Percentiles rank a stretch among this genome's conserved stretches.
Conservation (phyloP, 23 tunicate genomes). For the Ascidia mentula region DNA sequence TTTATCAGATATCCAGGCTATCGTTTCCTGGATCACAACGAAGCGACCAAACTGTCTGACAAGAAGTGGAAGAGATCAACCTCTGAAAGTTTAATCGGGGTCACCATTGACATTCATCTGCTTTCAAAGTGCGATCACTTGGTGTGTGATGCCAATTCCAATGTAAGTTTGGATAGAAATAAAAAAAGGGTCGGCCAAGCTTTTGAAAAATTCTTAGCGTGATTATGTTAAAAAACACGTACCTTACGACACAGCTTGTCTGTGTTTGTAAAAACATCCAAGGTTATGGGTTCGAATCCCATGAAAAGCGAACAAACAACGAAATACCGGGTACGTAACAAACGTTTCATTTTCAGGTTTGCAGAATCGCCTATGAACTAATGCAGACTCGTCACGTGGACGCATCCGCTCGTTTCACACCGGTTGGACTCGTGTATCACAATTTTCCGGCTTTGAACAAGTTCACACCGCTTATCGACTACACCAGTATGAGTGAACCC, state of each 20-base stretch:
- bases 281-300: not conserved
- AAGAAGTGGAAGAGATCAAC: not conserved
- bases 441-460: not conserved
- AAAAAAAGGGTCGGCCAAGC: too few species aligned
- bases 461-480: not conserved
- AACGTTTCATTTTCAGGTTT: conserved; percentile 1
- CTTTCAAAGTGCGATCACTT: conserved; percentile 4
- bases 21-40: not conserved
- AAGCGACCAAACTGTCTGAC: not conserved
- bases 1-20: not conserved
- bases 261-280: not conserved
- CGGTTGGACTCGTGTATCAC: conserved; percentile 18
- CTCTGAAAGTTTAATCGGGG: not conserved
- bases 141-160: conserved; percentile 15
- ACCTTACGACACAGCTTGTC: not conserved
- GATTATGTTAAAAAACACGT: too few species aligned
- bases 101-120: not conserved
- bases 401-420: conserved; percentile 6
- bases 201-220: too few species aligned
- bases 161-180: not conserved
- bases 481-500: not conserved
- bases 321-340: not conserved
- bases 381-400: conserved; percentile 14
- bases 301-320: not conserved
- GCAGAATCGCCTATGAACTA: conserved; percentile 16